A percentile compares a stretch with the other conserved stretches of the same genome.
phyloP scores from a whole-genome alignment of 2,888 invertebrate genomes.

The Netelia fuscicornis region DNA sequence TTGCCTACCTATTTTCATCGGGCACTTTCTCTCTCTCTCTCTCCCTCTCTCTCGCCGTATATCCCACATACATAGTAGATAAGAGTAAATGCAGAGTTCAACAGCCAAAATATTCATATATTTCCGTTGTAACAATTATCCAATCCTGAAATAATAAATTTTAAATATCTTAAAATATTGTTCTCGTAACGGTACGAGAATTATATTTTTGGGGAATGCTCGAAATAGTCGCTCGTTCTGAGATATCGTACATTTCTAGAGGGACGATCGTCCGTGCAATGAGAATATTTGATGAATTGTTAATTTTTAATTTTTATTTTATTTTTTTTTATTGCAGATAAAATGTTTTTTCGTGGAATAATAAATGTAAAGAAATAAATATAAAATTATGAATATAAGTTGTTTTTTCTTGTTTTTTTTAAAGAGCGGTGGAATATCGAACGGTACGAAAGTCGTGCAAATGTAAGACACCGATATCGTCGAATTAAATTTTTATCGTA shows the following conservation, averaged over 20 bases:
- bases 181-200: not conserved
- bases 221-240: not conserved
- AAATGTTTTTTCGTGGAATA: not conserved
- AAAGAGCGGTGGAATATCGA: not conserved
- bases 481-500: not conserved
- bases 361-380: no score
- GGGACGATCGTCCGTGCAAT: not conserved
- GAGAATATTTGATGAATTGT: not conserved
- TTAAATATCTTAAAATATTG: not conserved
- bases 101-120: not conserved
- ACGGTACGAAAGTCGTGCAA: not conserved
- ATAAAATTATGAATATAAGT: not conserved
- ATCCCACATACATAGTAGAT: not conserved
- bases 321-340: not conserved
- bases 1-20: slow-evolving; percentile 24
- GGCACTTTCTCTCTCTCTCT: not conserved
- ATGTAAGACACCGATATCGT: not conserved
- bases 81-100: not conserved
- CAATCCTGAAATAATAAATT: not conserved
- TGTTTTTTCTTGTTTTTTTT: not conserved
- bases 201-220: not conserved
- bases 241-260: not conserved
- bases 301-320: not conserved
- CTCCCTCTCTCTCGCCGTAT: not conserved
- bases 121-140: not conserved